A percentile compares a stretch with the other conserved stretches of the same genome.
These are phyloP conservation scores for Rhinolophus sinicus DNA, from an alignment of 2,113 vertebrate species.

Conservation along the genomic window DNA sequence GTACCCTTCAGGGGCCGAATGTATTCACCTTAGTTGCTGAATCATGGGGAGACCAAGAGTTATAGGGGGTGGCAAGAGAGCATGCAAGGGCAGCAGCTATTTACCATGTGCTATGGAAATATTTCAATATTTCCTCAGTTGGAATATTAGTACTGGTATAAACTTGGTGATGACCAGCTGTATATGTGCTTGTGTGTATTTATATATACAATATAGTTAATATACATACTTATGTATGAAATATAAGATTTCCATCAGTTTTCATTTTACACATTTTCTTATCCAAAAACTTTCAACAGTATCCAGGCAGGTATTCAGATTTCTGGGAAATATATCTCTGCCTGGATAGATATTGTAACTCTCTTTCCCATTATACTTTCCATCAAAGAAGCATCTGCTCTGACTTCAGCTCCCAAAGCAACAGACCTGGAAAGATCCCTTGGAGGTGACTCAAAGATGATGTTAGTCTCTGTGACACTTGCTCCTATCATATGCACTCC, in stretches of 20 bases:
- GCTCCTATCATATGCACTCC: neutral
- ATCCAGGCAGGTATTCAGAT: neutral
- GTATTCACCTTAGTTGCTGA: neutral
- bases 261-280: neutral
- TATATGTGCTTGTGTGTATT: neutral
- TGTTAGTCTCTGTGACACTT: accelerated
- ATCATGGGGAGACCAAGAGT: neutral
- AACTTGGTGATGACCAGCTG: neutral
- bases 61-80: neutral
- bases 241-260: neutral
- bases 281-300: neutral
- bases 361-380: neutral
- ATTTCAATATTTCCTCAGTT: neutral
- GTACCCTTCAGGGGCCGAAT: neutral
- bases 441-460: neutral
- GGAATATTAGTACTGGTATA: neutral
- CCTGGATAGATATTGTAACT: neutral
- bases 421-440: neutral
- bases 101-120: neutral
- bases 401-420: neutral
- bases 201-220: neutral
- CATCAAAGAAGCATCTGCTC: neutral
- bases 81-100: neutral
- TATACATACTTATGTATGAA: neutral
- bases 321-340: neutral